Percentiles rank a stretch among this genome's conserved stretches.
Conservation (phyloP, 2,797 vertebrate genomes). For the Pangasius krempfi region DNA sequence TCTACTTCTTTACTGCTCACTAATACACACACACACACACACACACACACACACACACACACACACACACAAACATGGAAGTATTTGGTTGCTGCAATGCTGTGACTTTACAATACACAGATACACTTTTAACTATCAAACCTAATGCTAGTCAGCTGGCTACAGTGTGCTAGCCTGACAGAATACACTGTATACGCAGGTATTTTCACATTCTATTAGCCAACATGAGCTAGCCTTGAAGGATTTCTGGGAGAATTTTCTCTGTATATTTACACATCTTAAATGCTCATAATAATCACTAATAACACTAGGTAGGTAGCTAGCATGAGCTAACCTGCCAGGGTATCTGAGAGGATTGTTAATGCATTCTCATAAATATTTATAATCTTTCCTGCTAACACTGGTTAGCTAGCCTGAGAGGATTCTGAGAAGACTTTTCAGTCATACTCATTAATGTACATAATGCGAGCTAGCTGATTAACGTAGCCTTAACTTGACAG, state of each 20-base stretch:
- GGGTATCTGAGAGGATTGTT: neutral
- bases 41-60: constrained; percentile 9
- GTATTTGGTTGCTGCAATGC: neutral
- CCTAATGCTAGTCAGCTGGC: neutral
- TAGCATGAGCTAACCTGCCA: neutral
- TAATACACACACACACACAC: neutral
- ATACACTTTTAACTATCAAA: neutral
- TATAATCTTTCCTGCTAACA: neutral
- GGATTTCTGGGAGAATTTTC: neutral
- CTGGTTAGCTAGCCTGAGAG: neutral
- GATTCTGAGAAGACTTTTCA: neutral
- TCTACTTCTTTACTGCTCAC: neutral
- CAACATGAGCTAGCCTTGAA: neutral
- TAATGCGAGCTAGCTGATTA: neutral
- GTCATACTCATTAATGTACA: no score
- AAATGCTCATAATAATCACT: neutral
- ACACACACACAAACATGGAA: neutral
- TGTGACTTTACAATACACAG: neutral
- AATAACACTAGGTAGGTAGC: neutral
- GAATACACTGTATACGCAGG: no score
- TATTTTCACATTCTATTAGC: neutral
- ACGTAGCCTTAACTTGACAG: neutral
- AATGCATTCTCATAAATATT: neutral
- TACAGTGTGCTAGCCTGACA: constrained; percentile 1
- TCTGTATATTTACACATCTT: neutral